Evolutionary conservation across 2,113 vertebrate species (phyloP).

Genomic region (Cavia aperea): DNA sequence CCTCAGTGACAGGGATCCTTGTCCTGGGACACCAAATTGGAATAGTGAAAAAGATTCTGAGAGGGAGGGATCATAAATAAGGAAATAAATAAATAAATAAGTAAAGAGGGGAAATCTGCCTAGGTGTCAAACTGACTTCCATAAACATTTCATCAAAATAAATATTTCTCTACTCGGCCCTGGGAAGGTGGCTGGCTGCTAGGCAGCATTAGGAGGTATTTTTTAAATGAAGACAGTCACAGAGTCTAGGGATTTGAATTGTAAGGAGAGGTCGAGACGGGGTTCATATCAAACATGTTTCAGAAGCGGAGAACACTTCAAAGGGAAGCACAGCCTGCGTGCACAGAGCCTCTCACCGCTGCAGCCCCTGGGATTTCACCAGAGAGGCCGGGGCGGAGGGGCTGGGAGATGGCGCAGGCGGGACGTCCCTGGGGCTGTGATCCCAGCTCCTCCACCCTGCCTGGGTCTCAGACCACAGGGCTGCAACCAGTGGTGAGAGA

Average conservation of each 20-base stretch:
- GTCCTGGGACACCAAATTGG: background rate
- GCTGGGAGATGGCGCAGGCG: background rate
- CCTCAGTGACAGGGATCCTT: accelerated
- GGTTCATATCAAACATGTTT: background rate
- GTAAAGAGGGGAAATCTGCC: background rate
- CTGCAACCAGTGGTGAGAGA: background rate
- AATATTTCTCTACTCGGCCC: slow-evolving; percentile 12
- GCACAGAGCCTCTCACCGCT: background rate
- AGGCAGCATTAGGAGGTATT: background rate
- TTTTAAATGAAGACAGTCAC: slow-evolving; percentile 21
- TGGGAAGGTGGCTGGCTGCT: background rate
- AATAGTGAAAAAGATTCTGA: background rate
- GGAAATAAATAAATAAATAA: background rate
- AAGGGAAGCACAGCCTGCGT: background rate
- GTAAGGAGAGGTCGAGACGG: background rate
- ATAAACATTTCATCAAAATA: slow-evolving; percentile 51
- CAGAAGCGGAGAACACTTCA: slow-evolving; percentile 29
- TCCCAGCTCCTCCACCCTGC: accelerated
- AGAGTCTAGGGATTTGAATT: slow-evolving; percentile 1
- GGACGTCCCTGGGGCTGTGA: accelerated
- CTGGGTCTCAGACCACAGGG: background rate
- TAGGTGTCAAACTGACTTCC: background rate
- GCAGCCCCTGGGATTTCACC: background rate
- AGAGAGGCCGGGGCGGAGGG: background rate
- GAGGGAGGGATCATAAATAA: background rate